These are phyloP conservation scores for Lepidocyrtinus sp. DNA, from an alignment of 2,888 invertebrate species.

Conservation along the genomic window DNA sequence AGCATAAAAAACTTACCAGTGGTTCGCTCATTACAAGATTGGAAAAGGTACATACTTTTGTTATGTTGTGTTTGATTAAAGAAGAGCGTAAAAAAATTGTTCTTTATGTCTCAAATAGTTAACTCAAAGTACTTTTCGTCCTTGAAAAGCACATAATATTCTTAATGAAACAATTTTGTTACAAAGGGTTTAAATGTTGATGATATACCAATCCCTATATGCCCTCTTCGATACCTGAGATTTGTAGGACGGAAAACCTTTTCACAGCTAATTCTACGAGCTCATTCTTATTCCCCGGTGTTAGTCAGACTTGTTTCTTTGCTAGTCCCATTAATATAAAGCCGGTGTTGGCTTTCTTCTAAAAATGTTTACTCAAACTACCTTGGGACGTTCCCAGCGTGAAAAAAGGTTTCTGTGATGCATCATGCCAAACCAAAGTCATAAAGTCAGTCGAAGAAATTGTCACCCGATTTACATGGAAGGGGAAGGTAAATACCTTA, in stretches of 20 bases:
- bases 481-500: not conserved
- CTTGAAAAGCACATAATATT: not conserved
- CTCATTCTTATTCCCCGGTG: not conserved
- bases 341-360: not conserved
- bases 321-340: not conserved
- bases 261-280: not conserved
- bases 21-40: too few relatives aligned
- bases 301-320: not conserved
- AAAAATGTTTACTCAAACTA: not conserved
- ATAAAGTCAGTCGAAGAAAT: constrained; percentile 43
- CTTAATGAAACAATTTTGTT: not conserved
- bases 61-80: not conserved
- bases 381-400: not conserved
- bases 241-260: not conserved
- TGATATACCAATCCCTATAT: not conserved
- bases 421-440: constrained; percentile 40
- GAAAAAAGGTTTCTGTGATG: constrained; percentile 25
- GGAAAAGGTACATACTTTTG: too few relatives aligned
- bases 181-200: not conserved
- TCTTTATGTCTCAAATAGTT: not conserved
- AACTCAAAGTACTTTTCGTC: not conserved
- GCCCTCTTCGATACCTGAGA: not conserved
- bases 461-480: constrained; percentile 31
- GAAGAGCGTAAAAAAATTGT: not conserved
- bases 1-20: not conserved